Base-by-base conservation (phyloP, 2,888 invertebrate genomes). In the Sphaerophoria taeniata region DNA sequence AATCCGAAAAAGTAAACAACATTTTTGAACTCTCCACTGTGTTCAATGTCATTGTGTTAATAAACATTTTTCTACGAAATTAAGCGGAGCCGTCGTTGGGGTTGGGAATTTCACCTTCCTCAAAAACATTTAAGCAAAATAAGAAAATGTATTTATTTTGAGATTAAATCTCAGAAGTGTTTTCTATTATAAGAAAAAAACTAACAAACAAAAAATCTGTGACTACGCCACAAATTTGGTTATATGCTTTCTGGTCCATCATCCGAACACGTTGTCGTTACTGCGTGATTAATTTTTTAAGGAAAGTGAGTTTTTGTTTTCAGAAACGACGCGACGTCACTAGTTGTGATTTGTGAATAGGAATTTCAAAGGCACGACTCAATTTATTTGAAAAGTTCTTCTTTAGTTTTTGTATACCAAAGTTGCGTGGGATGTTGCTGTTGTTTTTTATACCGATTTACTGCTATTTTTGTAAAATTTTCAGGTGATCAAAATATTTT, bases 161-260 rank as follows among this genome's bases (percentile, higher is more conserved):
- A 47, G n/a, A 58, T 24, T 4, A 24, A 36, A 34, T 56, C 36
- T 56, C 56, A 58, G 36, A 14, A 43, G 58, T n/a, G 16, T 34
- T 11, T 9, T 34, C 34, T 70, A 69, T 69, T 72, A 61, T 84
- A 76, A 76, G 75, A 58, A 65, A 60, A 73, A 60, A 47, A 78
- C 65, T 65, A 67, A 80, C 75, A 2, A 58, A 39, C 12, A 56
- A 14, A 11, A n/a, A 43, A 43, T 60, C 39, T 39, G 60, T 84
- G 75, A 80, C 84, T 69, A 36, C 84, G 84, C 74, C 70, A 79
- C 70, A 43, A 65, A 70, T 74, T 74, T 71, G 79, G 83, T 75
- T 71, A 60, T 71, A 60, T 49, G 74, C 4, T 61, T 67, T 49
- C 56, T 55, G 24, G 34, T 56, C 24, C 43, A 63, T 67, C 14